phyloP scores from a whole-genome alignment of 37 sponge, comb jelly and placozoan species.

The Lycopodina hypogea region DNA sequence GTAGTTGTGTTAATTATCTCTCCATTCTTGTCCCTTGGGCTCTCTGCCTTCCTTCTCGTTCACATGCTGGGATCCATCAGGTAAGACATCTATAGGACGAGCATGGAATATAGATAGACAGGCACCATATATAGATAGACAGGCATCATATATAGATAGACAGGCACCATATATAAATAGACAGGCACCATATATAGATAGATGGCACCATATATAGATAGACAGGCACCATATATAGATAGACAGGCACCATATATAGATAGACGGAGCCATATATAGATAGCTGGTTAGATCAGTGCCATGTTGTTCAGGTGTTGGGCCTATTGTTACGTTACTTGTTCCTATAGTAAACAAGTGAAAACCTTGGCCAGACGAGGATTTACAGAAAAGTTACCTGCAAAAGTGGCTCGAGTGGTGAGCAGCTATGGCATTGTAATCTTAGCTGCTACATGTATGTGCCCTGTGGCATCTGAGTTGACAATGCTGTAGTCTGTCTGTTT shows the following conservation, averaged over 20 bases:
- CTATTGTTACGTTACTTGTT: background rate
- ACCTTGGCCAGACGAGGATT: background rate
- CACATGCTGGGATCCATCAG: conserved; percentile 25
- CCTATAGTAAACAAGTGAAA: background rate
- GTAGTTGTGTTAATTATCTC: background rate
- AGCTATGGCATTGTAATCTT: background rate
- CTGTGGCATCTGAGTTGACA: background rate
- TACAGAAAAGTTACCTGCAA: background rate
- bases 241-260: no score
- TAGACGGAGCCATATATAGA: no score
- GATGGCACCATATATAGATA: no score
- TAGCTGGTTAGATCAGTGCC: no score
- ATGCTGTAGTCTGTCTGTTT: background rate
- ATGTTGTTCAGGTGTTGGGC: no score
- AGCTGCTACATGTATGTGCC: background rate
- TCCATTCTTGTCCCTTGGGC: background rate
- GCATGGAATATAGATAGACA: no score
- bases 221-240: no score
- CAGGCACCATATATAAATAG: no score
- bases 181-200: no score
- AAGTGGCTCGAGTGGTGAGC: background rate
- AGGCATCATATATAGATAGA: no score
- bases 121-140: no score
- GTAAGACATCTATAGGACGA: background rate
- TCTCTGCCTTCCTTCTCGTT: conserved; percentile 5